Percentiles rank a stretch among this genome's conserved stretches.
These are phyloP conservation scores for Fratercula arctica DNA, from an alignment of 2,797 vertebrate species.

Conservation along the genomic window DNA sequence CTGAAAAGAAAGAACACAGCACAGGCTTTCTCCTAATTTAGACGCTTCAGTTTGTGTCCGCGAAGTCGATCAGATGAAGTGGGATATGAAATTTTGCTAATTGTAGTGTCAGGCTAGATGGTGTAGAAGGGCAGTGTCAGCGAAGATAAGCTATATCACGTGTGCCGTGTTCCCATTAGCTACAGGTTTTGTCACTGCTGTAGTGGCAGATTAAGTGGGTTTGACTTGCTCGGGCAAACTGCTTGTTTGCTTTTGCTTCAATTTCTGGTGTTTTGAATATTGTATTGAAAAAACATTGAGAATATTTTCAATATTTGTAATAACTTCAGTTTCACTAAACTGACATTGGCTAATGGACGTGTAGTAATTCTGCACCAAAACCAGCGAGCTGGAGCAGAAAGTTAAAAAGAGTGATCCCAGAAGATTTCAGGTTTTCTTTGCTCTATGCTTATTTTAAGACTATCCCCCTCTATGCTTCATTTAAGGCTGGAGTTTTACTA, in stretches of 20 bases:
- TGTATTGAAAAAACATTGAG: neutral
- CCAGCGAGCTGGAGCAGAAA: neutral
- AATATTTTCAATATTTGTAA: neutral
- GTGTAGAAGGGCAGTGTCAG: neutral
- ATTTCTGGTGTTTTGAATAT: neutral
- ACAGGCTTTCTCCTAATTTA: neutral
- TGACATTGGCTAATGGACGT: neutral
- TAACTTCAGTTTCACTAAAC: neutral
- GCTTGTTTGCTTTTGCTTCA: slow-evolving; percentile 4
- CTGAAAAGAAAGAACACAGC: neutral
- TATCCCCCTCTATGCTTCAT: neutral
- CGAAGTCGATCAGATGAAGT: neutral
- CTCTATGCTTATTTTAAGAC: neutral
- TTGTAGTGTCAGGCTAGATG: neutral
- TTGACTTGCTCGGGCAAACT: slow-evolving; percentile 8
- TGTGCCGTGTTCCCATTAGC: neutral
- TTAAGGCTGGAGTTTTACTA: neutral
- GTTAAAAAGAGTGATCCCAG: neutral
- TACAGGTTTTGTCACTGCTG: neutral
- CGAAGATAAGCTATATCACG: rapidly evolving
- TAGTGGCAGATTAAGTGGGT: neutral
- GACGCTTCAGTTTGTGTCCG: rapidly evolving
- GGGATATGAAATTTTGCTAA: neutral
- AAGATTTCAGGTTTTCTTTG: neutral
- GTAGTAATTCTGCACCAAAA: neutral